Evolutionary conservation across 2,113 vertebrate genomes (phyloP).

Genomic region (Neofelis nebulosa): DNA sequence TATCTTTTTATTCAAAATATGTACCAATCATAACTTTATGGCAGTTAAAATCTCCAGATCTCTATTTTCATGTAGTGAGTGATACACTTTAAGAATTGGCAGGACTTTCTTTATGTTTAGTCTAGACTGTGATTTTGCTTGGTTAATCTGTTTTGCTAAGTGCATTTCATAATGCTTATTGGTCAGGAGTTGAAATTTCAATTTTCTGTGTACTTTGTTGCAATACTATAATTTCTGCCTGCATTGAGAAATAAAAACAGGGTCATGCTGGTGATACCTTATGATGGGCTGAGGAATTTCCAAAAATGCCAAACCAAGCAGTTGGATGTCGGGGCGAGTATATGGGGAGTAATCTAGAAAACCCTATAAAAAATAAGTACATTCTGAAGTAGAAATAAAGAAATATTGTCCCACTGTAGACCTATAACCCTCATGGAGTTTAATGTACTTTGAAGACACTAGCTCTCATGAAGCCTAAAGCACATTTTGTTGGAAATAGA

Average conservation of each 20-base stretch:
- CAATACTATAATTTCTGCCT: not conserved
- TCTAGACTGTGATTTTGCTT: not conserved
- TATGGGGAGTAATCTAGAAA: not conserved
- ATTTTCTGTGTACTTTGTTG: not conserved
- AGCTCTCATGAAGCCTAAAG: not conserved
- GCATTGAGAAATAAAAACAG: not conserved
- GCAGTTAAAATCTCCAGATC: not conserved
- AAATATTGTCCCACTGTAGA: not conserved
- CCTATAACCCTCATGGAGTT: not conserved
- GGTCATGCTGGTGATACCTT: not conserved
- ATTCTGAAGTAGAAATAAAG: not conserved
- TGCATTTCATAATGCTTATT: not conserved
- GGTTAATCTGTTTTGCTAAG: constrained; percentile 2
- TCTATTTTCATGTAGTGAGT: not conserved
- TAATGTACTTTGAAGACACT: not conserved
- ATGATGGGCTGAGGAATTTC: not conserved
- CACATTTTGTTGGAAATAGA: not conserved
- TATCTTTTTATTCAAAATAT: not conserved
- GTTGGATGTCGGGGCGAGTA: not conserved
- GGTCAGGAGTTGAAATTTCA: not conserved
- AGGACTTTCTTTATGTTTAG: not conserved
- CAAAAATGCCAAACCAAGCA: not conserved
- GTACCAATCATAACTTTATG: not conserved
- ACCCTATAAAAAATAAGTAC: not conserved
- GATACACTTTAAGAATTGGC: not conserved